phyloP scores from a whole-genome alignment of 2,888 invertebrate species.

The Caenorhabditis doughertyi region DNA sequence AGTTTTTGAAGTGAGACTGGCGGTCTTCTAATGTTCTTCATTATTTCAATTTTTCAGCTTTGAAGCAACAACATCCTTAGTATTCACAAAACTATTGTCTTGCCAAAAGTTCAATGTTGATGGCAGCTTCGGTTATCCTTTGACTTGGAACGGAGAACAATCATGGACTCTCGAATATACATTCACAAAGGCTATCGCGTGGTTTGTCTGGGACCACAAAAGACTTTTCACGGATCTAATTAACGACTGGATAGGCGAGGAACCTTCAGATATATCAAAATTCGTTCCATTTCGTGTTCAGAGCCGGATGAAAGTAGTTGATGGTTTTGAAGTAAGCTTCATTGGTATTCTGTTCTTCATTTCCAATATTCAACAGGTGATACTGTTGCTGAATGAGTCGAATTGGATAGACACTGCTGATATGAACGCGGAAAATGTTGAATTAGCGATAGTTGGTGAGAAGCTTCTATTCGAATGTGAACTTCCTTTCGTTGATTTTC shows the following conservation, averaged over 20 bases:
- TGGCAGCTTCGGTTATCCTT: slow-evolving; percentile 92
- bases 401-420: slow-evolving; percentile 95
- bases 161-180: slow-evolving; percentile 90
- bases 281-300: slow-evolving; percentile 97
- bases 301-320: slow-evolving; percentile 86
- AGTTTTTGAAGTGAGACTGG: slow-evolving; percentile 52
- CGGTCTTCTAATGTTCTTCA: too few species aligned
- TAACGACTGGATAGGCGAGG: slow-evolving; percentile 90
- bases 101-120: slow-evolving; percentile 96
- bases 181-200: slow-evolving; percentile 90
- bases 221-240: slow-evolving; percentile 96
- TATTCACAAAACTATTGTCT: slow-evolving; percentile 93
- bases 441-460: slow-evolving; percentile 75
- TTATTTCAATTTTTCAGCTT: too few species aligned
- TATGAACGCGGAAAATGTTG: slow-evolving; percentile 77
- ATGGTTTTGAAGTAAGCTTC: slow-evolving; percentile 69
- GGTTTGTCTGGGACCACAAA: slow-evolving; percentile 87
- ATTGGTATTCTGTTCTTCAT: background rate
- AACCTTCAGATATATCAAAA: slow-evolving; percentile 91
- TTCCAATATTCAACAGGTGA: slow-evolving; percentile 88
- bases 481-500: slow-evolving; percentile 94
- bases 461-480: slow-evolving; percentile 87
- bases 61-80: slow-evolving; percentile 95
- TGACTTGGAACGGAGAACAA: slow-evolving; percentile 96
- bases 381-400: slow-evolving; percentile 94